These are phyloP conservation scores for Troilus luridus DNA, from an alignment of 2,888 invertebrate species.

Conservation along the genomic window DNA sequence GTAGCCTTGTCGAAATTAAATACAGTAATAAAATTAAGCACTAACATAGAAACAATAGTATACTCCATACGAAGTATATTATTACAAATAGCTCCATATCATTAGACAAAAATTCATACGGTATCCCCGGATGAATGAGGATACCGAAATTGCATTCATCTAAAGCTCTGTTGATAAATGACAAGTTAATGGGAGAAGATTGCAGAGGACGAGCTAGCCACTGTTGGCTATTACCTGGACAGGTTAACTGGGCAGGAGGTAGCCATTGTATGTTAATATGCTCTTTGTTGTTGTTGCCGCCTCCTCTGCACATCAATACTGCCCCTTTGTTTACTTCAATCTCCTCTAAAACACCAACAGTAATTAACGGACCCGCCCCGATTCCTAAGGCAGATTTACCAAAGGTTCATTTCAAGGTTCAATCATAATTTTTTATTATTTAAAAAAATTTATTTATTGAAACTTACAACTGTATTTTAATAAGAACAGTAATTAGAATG, in stretches of 20 bases:
- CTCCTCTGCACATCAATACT: not conserved
- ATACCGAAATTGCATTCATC: not conserved
- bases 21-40: no score
- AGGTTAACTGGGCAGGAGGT: not conserved
- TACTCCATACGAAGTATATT: no score
- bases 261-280: conserved; percentile 37
- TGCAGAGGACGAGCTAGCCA: not conserved
- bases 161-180: not conserved
- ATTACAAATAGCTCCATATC: not conserved
- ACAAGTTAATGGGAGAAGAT: conserved; percentile 5
- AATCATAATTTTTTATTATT: no score
- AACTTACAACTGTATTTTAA: no score
- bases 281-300: not conserved
- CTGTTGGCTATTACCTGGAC: not conserved
- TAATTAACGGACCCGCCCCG: not conserved
- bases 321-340: not conserved
- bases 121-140: not conserved
- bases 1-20: no score
- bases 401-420: not conserved
- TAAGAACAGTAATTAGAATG: no score
- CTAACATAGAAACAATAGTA: no score
- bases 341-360: not conserved
- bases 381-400: not conserved
- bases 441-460: no score
- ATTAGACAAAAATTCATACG: not conserved